Base-by-base conservation (phyloP, 2,888 invertebrate species). In the Plagodis pulveraria region DNA sequence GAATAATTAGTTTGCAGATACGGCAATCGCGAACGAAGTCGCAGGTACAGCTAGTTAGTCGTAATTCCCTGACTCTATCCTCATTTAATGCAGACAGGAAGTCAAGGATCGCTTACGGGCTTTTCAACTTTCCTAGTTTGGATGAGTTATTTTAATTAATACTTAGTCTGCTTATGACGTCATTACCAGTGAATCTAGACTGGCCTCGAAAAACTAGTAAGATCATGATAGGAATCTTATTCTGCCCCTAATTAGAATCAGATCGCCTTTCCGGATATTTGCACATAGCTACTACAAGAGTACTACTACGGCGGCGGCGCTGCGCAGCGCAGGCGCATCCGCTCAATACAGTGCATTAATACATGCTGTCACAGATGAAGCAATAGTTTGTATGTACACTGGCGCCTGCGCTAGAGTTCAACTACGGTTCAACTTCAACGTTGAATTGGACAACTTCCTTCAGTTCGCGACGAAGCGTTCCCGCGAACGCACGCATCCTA, bases 381-480 rank as follows among this genome's bases (percentile, higher is more conserved):
- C 53, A 55, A 34, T 33, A 32, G 32, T 40, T 40, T 10, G 40
- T 40, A 40, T 36, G 36, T 36, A 9, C 41, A 38, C 36, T 50
- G 61, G 63, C 66, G 68, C 60, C 64, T 51, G 58, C 63, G 58
- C 65, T 51, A 53, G 69, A 59, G 69, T 66, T 67, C 69, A 67
- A 50, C 62, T 53, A 45, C 57, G 49, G 59, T 66, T 63, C 56
- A 60, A 48, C 51, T 66, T 63, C 56, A 61, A 49, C 51, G 35
- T 36, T 43, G 11, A 32, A 22, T 8, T 51, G 36, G 51, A 22
- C 22, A 51, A 44, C 62, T 56, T 76, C 83, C 62, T 56, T 76
- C 83, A 87, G 87, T 87, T 77, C 79, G 82, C 83, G 80, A 77
- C 67, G 74, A 76, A 68, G 80, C 70, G 83, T 83, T 84, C 76